These are phyloP conservation scores for Crocuta crocuta DNA, from an alignment of 2,113 vertebrate species.

Conservation along the genomic window DNA sequence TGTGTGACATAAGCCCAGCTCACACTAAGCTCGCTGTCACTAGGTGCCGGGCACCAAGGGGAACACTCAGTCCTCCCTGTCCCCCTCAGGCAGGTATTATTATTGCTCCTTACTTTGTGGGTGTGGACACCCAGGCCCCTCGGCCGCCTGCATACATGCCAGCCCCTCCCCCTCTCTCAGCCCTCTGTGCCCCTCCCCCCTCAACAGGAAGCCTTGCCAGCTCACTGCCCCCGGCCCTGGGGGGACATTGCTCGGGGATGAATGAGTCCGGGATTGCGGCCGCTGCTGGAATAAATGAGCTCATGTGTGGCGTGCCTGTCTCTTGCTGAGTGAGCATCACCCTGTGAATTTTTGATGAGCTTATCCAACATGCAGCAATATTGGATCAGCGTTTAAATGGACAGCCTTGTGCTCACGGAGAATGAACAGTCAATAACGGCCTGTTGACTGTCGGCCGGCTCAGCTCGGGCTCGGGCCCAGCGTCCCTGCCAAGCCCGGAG, in stretches of 20 bases:
- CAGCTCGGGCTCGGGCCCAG: rapidly evolving
- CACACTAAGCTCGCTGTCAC: rapidly evolving
- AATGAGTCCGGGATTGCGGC: not conserved
- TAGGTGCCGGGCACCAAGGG: not conserved
- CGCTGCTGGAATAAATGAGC: conserved; percentile 1
- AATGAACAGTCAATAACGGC: not conserved
- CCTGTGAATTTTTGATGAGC: not conserved
- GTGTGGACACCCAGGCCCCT: not conserved
- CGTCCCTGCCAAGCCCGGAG: not conserved
- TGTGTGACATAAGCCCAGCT: rapidly evolving
- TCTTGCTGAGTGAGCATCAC: not conserved
- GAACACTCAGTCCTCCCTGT: not conserved
- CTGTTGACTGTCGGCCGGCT: not conserved
- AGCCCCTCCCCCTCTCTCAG: not conserved
- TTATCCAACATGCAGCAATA: not conserved
- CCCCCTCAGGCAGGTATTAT: not conserved
- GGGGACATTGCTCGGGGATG: not conserved
- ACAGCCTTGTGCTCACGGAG: not conserved
- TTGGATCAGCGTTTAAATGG: not conserved
- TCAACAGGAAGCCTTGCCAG: not conserved
- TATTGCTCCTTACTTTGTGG: not conserved
- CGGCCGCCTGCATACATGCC: not conserved
- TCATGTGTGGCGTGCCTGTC: not conserved
- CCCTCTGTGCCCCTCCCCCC: not conserved
- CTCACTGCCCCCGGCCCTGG: rapidly evolving